Conservation (phyloP, 2,888 invertebrate genomes). For the Sinelater perroti region DNA sequence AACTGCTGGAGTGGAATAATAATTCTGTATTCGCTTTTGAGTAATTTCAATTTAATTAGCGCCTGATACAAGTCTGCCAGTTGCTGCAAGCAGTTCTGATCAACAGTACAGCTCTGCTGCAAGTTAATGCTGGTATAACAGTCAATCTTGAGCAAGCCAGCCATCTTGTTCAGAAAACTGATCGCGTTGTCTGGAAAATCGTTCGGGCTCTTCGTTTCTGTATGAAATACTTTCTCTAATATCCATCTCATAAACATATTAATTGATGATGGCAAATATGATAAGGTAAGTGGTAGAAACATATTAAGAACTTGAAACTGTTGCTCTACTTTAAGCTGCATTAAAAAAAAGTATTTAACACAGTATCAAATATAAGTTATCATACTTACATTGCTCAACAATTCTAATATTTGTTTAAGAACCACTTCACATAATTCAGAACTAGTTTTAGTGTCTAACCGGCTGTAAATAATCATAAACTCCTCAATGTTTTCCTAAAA, state of each 20-base stretch:
- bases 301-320: conserved; percentile 47
- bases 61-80: background rate
- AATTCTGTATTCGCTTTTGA: conserved; percentile 48
- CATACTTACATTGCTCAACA: conserved; percentile 46
- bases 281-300: conserved; percentile 50
- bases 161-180: conserved; percentile 35
- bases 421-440: conserved; percentile 40
- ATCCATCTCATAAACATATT: conserved; percentile 51
- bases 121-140: conserved; percentile 20
- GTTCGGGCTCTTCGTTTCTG: conserved; percentile 44
- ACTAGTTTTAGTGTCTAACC: conserved; percentile 43
- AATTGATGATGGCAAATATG: conserved; percentile 45
- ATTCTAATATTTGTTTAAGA: conserved; percentile 45
- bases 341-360: conserved; percentile 28
- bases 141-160: conserved; percentile 50
- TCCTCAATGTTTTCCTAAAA: conserved; percentile 53
- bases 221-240: conserved; percentile 43
- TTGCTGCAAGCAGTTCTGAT: conserved; percentile 2
- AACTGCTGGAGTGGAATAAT: conserved; percentile 47
- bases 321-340: conserved; percentile 40
- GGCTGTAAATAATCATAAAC: conserved; percentile 51
- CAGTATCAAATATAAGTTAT: conserved; percentile 50
- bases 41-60: conserved; percentile 42
- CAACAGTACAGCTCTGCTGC: conserved; percentile 22
- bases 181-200: conserved; percentile 56